Evolutionary conservation across 2,113 vertebrate species (phyloP), one percentile per base, ranked within the genome.

Genomic region (Synchiropus splendidus): DNA sequence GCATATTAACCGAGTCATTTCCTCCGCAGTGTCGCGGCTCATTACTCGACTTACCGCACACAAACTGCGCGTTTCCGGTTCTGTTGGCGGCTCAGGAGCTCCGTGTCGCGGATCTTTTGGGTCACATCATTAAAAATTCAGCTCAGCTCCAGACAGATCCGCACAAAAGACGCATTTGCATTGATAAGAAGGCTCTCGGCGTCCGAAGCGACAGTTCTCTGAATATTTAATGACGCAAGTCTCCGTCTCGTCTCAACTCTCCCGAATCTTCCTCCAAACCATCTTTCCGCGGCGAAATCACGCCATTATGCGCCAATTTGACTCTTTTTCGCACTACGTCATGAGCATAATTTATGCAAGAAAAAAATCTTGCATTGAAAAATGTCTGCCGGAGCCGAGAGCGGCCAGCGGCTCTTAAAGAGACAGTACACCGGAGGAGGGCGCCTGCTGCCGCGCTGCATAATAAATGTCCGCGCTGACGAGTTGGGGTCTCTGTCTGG

Each of bases 281-380:
- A 27, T 27, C 21, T 27, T 27, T 27, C 8, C 21, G 4, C 21
- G 65, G 80, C 67, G 58, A 86, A 74, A 80, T 80, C 72, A 79
- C 77, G 80, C 21, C 4, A 27, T 27, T 27, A 45, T 45, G 43
- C 13, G 43, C 43, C 16, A 8, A 27, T 27, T 27, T 27, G 21
- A 27, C 4, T 27, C 43, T 34, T 45, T 90, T 89, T 87, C 82
- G 83, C 86, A 89, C 91, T 93, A 91, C 92, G 92, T 94, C 91
- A 95, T 92, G 89, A 95, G 86, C 92, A 95, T 95, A 95, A 93
- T 93, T 93, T 95, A 95, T 95, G 91, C 92, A 90, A 85, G 87
- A 63, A 84, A 86, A 58, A 79, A 89, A 87, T 85, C 85, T 89
- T 85, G 88, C 89, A 87, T 84, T 84, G 86, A 83, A 88, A 85